These are phyloP conservation scores for Delia radicum DNA, from an alignment of 1,140 invertebrate genomes.

Conservation along the genomic window DNA sequence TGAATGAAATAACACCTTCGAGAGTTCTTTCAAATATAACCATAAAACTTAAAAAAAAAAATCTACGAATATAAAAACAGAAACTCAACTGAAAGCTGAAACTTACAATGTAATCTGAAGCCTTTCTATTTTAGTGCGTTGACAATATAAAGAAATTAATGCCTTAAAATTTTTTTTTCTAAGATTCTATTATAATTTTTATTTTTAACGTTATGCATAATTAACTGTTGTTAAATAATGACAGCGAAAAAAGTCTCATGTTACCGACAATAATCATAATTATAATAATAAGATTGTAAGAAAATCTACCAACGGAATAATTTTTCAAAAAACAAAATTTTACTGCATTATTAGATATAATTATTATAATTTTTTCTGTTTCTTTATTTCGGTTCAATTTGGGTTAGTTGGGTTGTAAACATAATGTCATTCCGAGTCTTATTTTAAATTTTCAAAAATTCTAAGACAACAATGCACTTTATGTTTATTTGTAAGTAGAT, in stretches of 20 bases:
- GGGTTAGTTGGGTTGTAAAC: neutral
- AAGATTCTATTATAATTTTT: neutral
- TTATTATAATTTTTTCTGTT: too few species aligned
- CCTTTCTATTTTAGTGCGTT: neutral
- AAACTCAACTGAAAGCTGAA: neutral
- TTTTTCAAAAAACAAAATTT: neutral
- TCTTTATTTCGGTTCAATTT: neutral
- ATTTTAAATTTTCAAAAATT: neutral
- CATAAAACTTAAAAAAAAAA: neutral
- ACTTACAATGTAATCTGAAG: neutral
- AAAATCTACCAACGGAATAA: neutral
- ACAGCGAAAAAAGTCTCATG: neutral
- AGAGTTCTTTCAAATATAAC: neutral
- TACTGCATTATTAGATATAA: neutral
- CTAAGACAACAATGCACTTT: neutral
- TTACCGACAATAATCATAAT: neutral
- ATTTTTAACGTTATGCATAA: neutral
- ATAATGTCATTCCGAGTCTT: too few species aligned
- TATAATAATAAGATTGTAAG: neutral
- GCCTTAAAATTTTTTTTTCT: neutral
- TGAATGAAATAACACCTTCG: neutral
- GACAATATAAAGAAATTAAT: neutral
- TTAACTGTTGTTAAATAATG: slow-evolving; percentile 1
- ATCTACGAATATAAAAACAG: neutral
- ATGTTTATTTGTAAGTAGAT: neutral